phyloP scores from a whole-genome alignment of 2,888 invertebrate species.

The Sarcophaga caerulescens region DNA sequence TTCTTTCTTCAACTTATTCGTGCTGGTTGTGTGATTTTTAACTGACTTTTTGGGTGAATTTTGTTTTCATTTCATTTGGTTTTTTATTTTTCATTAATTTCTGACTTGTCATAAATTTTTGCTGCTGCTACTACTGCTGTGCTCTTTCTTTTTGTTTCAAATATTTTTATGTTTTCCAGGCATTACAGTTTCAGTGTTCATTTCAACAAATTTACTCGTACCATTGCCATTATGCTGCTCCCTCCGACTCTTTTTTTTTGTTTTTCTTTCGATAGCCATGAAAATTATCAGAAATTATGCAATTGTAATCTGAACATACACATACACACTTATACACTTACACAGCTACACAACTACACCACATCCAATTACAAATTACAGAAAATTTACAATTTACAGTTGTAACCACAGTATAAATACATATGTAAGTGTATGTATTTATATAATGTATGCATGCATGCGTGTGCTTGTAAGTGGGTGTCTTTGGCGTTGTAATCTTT shows the following conservation, averaged over 20 bases:
- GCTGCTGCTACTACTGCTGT: neutral
- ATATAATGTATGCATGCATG: constrained; percentile 13
- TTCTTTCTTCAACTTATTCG: neutral
- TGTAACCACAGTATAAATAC: neutral
- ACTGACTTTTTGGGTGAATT: constrained; percentile 3
- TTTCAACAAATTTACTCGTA: neutral
- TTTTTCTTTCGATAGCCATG: constrained; percentile 10
- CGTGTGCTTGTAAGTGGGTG: neutral
- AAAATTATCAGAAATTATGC: constrained; percentile 26
- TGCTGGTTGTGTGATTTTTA: constrained; percentile 6
- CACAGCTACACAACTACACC: too few relatives aligned
- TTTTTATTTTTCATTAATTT: neutral
- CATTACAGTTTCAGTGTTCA: constrained; percentile 1
- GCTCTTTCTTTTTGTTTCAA: neutral
- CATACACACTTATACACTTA: too few relatives aligned
- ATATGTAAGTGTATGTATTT: neutral
- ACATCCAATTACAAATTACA: constrained; percentile 5
- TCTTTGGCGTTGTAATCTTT: neutral
- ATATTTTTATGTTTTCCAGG: constrained; percentile 18
- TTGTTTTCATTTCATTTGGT: too few relatives aligned
- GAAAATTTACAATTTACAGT: constrained; percentile 7
- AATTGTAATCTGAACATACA: constrained; percentile 10
- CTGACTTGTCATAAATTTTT: constrained; percentile 21
- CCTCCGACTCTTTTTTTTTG: neutral
- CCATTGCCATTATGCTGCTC: neutral